Base-by-base conservation (phyloP, 2,888 invertebrate genomes). In the Lochmaea capreae region DNA sequence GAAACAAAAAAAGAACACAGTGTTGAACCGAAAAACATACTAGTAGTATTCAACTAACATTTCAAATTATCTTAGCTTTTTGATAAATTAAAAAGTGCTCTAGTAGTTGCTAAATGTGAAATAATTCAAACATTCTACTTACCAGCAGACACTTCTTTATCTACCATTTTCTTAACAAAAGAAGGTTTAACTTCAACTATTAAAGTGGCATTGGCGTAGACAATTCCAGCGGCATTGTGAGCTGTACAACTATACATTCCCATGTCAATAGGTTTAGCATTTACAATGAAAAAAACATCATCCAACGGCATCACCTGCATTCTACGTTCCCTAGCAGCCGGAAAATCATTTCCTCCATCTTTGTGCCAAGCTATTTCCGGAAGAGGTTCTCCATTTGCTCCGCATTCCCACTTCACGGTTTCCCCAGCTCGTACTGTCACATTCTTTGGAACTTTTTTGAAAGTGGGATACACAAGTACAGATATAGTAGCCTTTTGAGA, bases 161-260 rank as follows among this genome's bases (percentile, higher is more conserved):
- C 92, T 84, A 93, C 93, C 94, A 96, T 95, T 6, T 93, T 92
- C 86, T 94, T 93, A 5, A 92, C 92, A 87, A 97, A 96, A 18
- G 94, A 93, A 5, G 97, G 97, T 78, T 93, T 93, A 88, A 97
- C 97, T 78, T 92, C 88, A 70, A 98, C 96, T 78, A 93, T 92
- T 42, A 98, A 89, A 18, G 95, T 94, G 26, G 96, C 96, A 88
- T 97, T 97, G 2, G 96, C 93, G 79, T 93, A 92, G 54, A 96
- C 93, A 69, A 91, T 65, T 0, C 98, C 98, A 14, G 97, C 98
- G 59, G 93, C 90, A 87, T 97, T 98, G 83, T 93, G 92, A 0
- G 98, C 98, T 9, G 94, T 96, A 87, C 98, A 98, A 67, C 95
- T 97, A 85, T 98, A 98, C 43, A 96, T 90, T 0, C 98, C 98